Percentiles rank a stretch among this genome's conserved stretches.
These are phyloP conservation scores for Todiramphus chloris DNA, from an alignment of 2,113 vertebrate genomes.

Conservation along the genomic window DNA sequence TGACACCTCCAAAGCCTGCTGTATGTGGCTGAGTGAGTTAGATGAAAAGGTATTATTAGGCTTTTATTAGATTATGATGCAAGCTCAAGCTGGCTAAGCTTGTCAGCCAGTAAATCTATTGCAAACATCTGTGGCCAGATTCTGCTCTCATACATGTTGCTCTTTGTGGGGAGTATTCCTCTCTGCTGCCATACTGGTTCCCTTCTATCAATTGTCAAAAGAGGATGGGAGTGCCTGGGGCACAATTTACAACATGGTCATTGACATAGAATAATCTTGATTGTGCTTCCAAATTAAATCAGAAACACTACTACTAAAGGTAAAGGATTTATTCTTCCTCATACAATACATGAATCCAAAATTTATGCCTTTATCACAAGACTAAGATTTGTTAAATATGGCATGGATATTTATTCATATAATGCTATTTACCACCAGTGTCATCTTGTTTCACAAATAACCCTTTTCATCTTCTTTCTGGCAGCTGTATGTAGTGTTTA, in stretches of 20 bases:
- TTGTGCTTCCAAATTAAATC: not conserved
- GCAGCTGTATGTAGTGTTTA: not conserved
- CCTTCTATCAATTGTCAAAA: not conserved
- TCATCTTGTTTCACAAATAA: not conserved
- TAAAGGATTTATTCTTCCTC: not conserved
- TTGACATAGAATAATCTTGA: not conserved
- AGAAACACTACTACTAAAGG: not conserved
- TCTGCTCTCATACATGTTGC: not conserved
- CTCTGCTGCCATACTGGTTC: not conserved
- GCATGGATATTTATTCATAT: not conserved
- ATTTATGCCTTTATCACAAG: not conserved
- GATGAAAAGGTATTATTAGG: not conserved
- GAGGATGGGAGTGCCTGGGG: not conserved
- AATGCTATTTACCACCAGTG: not conserved
- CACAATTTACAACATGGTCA: not conserved
- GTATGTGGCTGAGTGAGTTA: not conserved
- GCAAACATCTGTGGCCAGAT: not conserved
- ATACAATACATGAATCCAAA: not conserved
- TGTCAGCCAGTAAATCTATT: not conserved
- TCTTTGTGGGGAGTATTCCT: not conserved
- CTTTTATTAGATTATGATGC: slow-evolving; percentile 39
- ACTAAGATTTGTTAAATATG: not conserved
- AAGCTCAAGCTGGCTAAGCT: not conserved
- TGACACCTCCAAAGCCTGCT: not conserved
- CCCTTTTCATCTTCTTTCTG: not conserved